phyloP scores from a whole-genome alignment of 2,113 vertebrate genomes.

The Cyprinodon tularosa region DNA sequence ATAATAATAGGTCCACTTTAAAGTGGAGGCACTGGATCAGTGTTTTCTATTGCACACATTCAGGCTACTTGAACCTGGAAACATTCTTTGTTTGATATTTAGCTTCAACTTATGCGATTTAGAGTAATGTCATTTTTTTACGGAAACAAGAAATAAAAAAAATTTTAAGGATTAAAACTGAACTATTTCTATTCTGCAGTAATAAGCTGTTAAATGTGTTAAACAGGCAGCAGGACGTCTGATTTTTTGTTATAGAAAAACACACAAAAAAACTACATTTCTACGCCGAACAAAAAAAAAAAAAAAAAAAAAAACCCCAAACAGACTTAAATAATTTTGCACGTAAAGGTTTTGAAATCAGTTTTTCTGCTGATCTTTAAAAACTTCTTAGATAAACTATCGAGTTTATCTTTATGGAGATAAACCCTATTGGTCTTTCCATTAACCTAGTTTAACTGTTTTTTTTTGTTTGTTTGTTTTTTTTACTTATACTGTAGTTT shows the following conservation, averaged over 20 bases:
- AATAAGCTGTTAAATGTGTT: too few species aligned
- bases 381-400: too few species aligned
- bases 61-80: neutral
- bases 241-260: neutral
- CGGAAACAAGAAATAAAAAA: neutral
- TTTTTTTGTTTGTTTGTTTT: too few species aligned
- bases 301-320: neutral
- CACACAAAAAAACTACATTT: neutral
- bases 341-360: too few species aligned
- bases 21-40: neutral
- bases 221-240: neutral
- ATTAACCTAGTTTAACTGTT: neutral
- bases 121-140: neutral
- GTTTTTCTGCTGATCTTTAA: too few species aligned
- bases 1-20: neutral
- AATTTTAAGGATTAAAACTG: neutral
- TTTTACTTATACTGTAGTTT: neutral
- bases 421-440: neutral
- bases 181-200: too few species aligned
- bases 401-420: too few species aligned
- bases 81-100: neutral
- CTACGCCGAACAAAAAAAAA: neutral
- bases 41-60: conserved; percentile 10
- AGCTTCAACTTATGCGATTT: neutral
- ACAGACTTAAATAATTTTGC: too few species aligned